A percentile compares a stretch with the other conserved stretches of the same genome.
Conservation (phyloP, 64 coral and sea anemone genomes). For the Hydrozoanthus tunicans region DNA sequence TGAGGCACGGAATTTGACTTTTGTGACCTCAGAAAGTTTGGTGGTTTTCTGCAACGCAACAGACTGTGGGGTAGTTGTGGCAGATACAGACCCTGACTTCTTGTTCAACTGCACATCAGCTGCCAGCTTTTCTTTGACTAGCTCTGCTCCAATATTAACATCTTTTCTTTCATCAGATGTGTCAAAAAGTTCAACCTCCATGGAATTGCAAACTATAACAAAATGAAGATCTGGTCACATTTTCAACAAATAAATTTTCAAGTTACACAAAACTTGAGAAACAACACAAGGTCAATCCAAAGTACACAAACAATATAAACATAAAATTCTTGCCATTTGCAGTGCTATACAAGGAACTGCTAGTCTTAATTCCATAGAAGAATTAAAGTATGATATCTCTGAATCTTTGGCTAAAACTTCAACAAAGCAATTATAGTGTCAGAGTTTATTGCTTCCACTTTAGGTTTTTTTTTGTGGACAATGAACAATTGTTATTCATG, state of each 20-base stretch:
- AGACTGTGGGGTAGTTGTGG: neutral
- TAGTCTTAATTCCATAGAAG: too few species aligned
- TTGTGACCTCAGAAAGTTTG: slow-evolving; percentile 46
- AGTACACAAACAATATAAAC: too few species aligned
- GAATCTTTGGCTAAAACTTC: too few species aligned
- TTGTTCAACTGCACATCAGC: neutral
- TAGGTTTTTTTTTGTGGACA: too few species aligned
- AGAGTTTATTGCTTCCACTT: too few species aligned
- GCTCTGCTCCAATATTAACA: slow-evolving; percentile 27
- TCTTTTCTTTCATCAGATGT: slow-evolving; percentile 47
- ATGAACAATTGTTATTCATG: too few species aligned
- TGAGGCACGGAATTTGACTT: neutral
- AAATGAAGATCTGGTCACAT: neutral
- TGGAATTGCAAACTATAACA: slow-evolving; percentile 13
- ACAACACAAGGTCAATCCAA: too few species aligned
- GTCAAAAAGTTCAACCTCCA: slow-evolving; percentile 52
- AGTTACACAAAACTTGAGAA: too few species aligned
- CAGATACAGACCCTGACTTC: neutral
- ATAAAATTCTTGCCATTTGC: too few species aligned
- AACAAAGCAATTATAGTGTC: too few species aligned
- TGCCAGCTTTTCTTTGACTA: slow-evolving; percentile 46
- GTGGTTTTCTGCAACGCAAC: neutral
- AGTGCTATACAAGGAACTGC: too few species aligned
- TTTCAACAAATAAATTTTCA: neutral
- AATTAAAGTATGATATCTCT: too few species aligned